Percentiles rank a stretch among this genome's conserved stretches.
Conservation (phyloP, 2,888 invertebrate species). For the Lycia hirtaria region DNA sequence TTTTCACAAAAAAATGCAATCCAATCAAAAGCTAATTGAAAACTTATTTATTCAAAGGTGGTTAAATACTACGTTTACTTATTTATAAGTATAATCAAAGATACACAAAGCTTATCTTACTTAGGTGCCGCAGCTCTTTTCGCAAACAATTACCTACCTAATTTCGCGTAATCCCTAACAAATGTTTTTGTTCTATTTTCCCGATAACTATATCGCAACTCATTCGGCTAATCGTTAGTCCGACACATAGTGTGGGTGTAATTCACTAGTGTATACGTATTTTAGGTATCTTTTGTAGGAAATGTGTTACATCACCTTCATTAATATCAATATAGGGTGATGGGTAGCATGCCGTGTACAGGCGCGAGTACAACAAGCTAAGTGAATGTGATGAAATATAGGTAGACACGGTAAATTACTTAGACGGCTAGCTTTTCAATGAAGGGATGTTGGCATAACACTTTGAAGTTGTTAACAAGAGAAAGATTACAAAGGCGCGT, state of each 20-base stretch:
- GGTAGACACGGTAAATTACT: constrained; percentile 14
- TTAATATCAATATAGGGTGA: constrained; percentile 48
- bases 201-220: constrained; percentile 26
- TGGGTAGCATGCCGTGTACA: constrained; percentile 37
- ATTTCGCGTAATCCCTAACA: constrained; percentile 16
- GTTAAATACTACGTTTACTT: too few species aligned
- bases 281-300: constrained; percentile 33
- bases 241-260: constrained; percentile 21
- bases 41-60: too few species aligned
- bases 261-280: constrained; percentile 4
- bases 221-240: constrained; percentile 26
- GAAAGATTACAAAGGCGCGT: not conserved
- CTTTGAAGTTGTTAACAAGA: not conserved
- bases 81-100: too few species aligned
- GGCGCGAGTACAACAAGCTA: constrained; percentile 16
- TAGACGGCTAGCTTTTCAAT: not conserved
- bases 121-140: not conserved
- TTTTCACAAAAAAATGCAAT: too few species aligned
- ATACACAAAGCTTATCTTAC: not conserved
- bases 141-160: constrained; percentile 2
- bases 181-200: constrained; percentile 16
- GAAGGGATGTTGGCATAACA: not conserved
- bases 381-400: constrained; percentile 17
- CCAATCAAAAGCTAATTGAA: too few species aligned
- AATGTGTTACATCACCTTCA: constrained; percentile 46